A percentile compares a stretch with the other conserved stretches of the same genome.
Conservation (phyloP, 2,888 invertebrate species). For the Peribatodes rhomboidaria region DNA sequence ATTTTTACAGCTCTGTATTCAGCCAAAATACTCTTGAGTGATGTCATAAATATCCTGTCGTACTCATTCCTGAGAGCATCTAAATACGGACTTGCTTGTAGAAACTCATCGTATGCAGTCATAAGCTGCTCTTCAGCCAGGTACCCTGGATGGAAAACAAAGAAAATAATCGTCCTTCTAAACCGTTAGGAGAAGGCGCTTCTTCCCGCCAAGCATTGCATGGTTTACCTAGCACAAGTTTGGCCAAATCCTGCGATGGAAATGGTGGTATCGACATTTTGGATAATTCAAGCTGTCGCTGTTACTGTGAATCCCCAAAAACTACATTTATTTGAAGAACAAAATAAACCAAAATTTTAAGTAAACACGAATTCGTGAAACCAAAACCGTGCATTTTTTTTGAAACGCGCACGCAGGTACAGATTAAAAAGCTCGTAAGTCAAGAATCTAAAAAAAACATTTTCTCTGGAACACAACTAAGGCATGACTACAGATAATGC, state of each 20-base stretch:
- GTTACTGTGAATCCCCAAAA: background rate
- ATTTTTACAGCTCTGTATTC: conserved; percentile 83
- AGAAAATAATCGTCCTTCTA: conserved; percentile 35
- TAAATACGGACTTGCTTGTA: conserved; percentile 80
- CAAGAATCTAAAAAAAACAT: too few species aligned
- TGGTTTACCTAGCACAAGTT: conserved; percentile 78
- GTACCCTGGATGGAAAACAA: conserved; percentile 69
- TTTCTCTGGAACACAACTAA: background rate
- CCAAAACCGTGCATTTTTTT: background rate
- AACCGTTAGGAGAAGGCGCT: conserved; percentile 48
- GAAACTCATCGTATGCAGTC: conserved; percentile 83
- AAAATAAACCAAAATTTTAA: conserved; percentile 10
- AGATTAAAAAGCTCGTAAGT: too few species aligned
- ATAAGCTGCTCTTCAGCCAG: conserved; percentile 82
- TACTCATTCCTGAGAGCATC: conserved; percentile 79
- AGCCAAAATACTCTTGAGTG: conserved; percentile 78
- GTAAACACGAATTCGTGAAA: conserved; percentile 31
- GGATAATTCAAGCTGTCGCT: background rate
- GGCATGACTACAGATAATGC: conserved; percentile 1
- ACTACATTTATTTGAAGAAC: conserved; percentile 28
- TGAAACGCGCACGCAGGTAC: too few species aligned
- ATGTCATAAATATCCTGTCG: conserved; percentile 83
- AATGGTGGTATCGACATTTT: conserved; percentile 77
- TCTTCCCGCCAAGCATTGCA: conserved; percentile 75
- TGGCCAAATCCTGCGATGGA: conserved; percentile 79